Evolutionary conservation across 2,888 invertebrate species (phyloP).

Genomic region (Hololepta plana): DNA sequence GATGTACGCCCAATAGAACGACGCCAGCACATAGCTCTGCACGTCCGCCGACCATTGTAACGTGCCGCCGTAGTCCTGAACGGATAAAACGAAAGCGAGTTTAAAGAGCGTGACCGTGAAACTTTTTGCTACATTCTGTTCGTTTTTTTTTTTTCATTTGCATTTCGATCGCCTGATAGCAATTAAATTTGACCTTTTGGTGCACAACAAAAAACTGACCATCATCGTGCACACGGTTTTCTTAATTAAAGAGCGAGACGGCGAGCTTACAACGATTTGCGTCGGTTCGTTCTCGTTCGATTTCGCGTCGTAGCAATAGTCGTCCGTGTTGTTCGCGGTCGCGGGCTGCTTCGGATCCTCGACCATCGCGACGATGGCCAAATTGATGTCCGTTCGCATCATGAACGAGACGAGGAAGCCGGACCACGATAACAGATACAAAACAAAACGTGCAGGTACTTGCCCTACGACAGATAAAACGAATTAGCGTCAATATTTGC

Average conservation of each 20-base stretch:
- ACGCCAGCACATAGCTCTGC: slow-evolving; percentile 46
- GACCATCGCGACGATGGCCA: slow-evolving; percentile 53
- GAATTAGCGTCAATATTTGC: no score
- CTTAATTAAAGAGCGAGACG: no score
- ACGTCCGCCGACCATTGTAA: slow-evolving; percentile 44
- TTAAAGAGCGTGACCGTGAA: no score
- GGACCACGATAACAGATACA: slow-evolving; percentile 53
- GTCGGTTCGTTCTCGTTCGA: slow-evolving; percentile 7
- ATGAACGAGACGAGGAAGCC: slow-evolving; percentile 57
- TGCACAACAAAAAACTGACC: no score
- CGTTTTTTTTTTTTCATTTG: no score
- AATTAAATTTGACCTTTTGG: no score
- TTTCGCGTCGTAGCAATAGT: slow-evolving; percentile 20
- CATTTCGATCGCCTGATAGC: no score
- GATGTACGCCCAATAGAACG: slow-evolving; percentile 59
- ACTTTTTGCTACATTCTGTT: no score
- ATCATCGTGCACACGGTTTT: no score
- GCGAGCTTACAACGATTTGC: slow-evolving; percentile 14
- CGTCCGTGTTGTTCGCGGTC: slow-evolving; percentile 15
- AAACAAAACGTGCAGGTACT: slow-evolving; percentile 47
- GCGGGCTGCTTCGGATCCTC: slow-evolving; percentile 15
- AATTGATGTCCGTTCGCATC: slow-evolving; percentile 58
- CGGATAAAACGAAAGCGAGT: no score
- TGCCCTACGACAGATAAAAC: no score
- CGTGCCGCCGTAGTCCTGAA: no score